Base-by-base conservation (phyloP, 2,113 vertebrate species). In the Pelmatolapia mariae region DNA sequence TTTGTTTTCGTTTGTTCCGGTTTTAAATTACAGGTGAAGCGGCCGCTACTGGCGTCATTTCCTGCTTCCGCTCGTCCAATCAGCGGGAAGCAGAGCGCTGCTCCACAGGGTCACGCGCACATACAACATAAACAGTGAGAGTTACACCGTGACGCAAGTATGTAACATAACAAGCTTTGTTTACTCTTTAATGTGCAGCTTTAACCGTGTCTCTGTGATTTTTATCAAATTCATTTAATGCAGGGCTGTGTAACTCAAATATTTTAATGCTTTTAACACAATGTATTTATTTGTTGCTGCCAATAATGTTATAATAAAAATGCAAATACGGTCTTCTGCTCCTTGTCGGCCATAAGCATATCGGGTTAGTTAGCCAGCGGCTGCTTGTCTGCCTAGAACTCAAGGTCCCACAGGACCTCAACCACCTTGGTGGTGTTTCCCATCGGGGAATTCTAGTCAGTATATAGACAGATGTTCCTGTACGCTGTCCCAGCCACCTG, bases 1-100 rank as follows among this genome's bases (percentile, higher is more conserved):
- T 86, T 68, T 80, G 54, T 38, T 26, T 85, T 59, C 90, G 86
- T 93, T 93, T 95, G 89, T 96, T 95, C 94, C 93, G 91, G 94
- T 93, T 89, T 92, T 59, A 50, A 86, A 83, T 53, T 52, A 68
- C 86, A 82, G 40, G 86, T 53, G 79, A 89, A 40, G 10, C 61
- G 6, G 10, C 53, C 38, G n/a, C 40, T 33, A 2, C 2, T 11
- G 4, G 73, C 87, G 92, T 90, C 53, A 95, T 18, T 87, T 95
- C 95, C 95, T 59, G 83, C 78, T 7, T 63, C 31, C 1, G 8
- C n/a, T 81, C 4, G 29, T 26, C 92, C 89, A 93, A 91, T 94
- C 87, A 87, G 54, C n/a, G 43, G 1, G 31, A 22, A 47, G 71
- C 31, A 8, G 24, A 24, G 4, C 4, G 12, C 36, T 8, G 5